Percentiles rank a stretch among this genome's conserved stretches.
Evolutionary conservation across 30 jellyfish, hydroid and myxozoan species (phyloP).

Genomic region (Hydra vulgaris): DNA sequence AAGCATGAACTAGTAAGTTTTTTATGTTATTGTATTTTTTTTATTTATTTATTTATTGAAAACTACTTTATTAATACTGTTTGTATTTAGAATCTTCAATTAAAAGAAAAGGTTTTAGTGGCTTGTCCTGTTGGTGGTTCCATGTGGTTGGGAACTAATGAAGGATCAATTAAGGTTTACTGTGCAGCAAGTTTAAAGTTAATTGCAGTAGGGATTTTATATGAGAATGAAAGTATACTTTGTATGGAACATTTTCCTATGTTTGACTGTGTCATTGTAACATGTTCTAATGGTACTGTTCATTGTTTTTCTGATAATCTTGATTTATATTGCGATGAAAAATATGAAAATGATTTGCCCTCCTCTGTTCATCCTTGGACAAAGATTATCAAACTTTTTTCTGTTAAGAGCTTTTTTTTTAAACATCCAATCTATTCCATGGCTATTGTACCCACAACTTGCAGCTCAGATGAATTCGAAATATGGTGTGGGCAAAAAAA

Average conservation of each 20-base stretch:
- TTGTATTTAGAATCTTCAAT: constrained; percentile 49
- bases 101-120: constrained; percentile 32
- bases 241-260: constrained; percentile 72
- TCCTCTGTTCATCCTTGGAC: constrained; percentile 10
- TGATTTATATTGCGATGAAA: constrained; percentile 31
- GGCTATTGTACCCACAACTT: no score
- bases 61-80: no score
- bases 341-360: constrained; percentile 31
- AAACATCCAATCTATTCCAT: constrained; percentile 56
- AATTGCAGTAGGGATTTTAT: constrained; percentile 62
- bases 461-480: constrained; percentile 32
- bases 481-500: constrained; percentile 94
- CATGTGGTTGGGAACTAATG: constrained; percentile 76
- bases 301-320: constrained; percentile 57
- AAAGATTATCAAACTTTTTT: constrained; percentile 41
- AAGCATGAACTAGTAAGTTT: constrained; percentile 37
- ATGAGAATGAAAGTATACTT: constrained; percentile 39
- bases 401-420: constrained; percentile 37
- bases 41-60: no score
- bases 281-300: constrained; percentile 54
- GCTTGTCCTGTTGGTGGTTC: constrained; percentile 91
- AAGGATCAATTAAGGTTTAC: constrained; percentile 63
- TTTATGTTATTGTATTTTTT: no score
- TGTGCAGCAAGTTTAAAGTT: constrained; percentile 73
- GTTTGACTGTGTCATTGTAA: constrained; percentile 60